Percentiles rank a stretch among this genome's conserved stretches.
phyloP scores from a whole-genome alignment of 2,797 vertebrate species.

The Myotis pilosus region DNA sequence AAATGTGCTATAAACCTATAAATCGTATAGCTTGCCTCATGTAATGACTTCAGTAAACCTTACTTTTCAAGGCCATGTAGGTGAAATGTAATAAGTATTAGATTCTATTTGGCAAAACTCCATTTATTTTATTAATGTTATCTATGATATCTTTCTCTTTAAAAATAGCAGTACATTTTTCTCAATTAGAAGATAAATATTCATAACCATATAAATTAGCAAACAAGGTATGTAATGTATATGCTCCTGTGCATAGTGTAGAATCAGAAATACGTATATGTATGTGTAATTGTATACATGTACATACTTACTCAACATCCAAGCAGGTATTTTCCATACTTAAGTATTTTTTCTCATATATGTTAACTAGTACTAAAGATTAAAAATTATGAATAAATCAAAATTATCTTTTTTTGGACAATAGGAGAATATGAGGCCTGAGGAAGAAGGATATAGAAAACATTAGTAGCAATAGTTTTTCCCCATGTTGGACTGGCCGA shows the following conservation, averaged over 20 bases:
- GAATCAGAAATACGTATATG: not conserved
- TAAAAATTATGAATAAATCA: not conserved
- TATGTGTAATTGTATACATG: not conserved
- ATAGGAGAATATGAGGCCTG: not conserved
- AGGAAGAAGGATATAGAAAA: not conserved
- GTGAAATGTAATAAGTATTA: not conserved
- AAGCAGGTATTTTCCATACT: not conserved
- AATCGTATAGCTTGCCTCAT: not conserved
- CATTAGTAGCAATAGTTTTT: not conserved
- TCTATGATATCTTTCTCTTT: not conserved
- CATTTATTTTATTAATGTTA: conserved; percentile 16
- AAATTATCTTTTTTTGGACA: not conserved
- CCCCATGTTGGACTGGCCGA: not conserved
- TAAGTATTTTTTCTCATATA: not conserved
- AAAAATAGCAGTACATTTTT: not conserved
- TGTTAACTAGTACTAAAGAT: not conserved
- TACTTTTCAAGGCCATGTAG: not conserved
- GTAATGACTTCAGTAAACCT: not conserved
- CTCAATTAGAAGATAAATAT: not conserved
- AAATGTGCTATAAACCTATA: not conserved
- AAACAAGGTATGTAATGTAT: not conserved
- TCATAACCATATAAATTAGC: not conserved
- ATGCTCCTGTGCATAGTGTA: not conserved
- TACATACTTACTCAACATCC: not conserved
- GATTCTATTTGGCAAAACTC: not conserved